Percentiles rank a stretch among this genome's conserved stretches.
These are phyloP conservation scores for Dryomyza anilis DNA, from an alignment of 2,888 invertebrate genomes.

Conservation along the genomic window DNA sequence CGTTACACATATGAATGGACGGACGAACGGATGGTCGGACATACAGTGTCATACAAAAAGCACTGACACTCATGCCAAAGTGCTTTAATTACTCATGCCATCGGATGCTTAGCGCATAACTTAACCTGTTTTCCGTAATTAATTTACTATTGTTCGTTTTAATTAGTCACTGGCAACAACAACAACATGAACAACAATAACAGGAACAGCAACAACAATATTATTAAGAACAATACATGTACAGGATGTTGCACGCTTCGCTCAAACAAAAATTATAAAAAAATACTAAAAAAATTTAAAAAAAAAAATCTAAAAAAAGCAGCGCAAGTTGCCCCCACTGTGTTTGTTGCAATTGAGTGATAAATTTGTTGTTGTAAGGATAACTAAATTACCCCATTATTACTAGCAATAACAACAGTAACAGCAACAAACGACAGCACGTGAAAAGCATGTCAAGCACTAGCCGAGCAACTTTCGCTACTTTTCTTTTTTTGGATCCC, in stretches of 20 bases:
- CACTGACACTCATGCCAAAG: constrained; percentile 33
- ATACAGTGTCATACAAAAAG: too few species aligned
- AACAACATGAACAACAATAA: constrained; percentile 18
- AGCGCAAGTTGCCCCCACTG: too few species aligned
- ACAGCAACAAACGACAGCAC: background rate
- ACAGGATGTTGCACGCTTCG: background rate
- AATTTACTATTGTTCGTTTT: constrained; percentile 60
- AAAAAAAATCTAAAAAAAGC: too few species aligned
- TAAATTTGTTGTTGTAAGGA: background rate
- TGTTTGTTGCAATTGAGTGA: background rate
- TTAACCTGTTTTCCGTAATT: constrained; percentile 60
- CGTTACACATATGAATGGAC: background rate
- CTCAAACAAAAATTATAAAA: background rate
- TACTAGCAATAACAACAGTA: background rate
- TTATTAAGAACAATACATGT: background rate
- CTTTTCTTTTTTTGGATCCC: background rate
- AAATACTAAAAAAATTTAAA: too few species aligned
- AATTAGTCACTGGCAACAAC: constrained; percentile 47
- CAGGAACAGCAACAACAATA: constrained; percentile 10
- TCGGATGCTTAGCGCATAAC: constrained; percentile 53
- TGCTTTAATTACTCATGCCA: constrained; percentile 45
- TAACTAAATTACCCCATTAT: background rate
- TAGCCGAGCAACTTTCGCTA: background rate
- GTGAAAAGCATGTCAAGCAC: background rate
- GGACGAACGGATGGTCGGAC: background rate